Evolutionary conservation across 2,888 invertebrate genomes (phyloP), one percentile per base, ranked within the genome.

Genomic region (Catocala fraxini): DNA sequence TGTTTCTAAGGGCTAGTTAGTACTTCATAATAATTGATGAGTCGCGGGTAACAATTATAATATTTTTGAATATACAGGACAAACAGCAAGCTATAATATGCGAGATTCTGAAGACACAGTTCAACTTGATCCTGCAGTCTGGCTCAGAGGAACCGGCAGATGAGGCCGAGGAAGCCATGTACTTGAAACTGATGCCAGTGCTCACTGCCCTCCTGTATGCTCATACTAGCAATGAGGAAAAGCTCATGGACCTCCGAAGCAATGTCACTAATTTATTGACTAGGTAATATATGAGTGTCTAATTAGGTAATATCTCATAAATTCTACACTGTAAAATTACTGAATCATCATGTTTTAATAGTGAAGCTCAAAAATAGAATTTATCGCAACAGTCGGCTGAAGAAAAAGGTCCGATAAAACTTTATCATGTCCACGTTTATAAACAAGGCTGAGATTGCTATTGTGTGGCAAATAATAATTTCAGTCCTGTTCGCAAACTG

Each of bases 251-350:
- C 68, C 89, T 98, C 41, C 95, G 96, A 73, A 97, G 97, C 77
- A 97, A 99, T 89, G 96, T 97, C 66, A 96, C 97, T 7, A 98
- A 99, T 91, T 92, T 99, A 75, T 91, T 99, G 68, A 98, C 97
- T 49, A 95, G 95, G 94, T 94, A 77, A 25, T 25, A 25, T 3
- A 25, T 25, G 25, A 25, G 25, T 39, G 35, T 39, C 35, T 39
- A 39, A 6, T 39, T 25, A 25, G 25, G 4, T 25, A 25, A 25
- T 25, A 25, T 25, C 25, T 25, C 25, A 0, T 25, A 25, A 25
- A 3, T 25, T 25, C 25, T 25, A 25, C 25, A 25, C 25, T 25
- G 25, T 25, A 25, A 25, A 1, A 25, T 25, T 25, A 4, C 1
- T 25, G 25, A 25, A 25, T 25, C 25, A 25, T 25, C 25, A 25